A percentile compares a stretch with the other conserved stretches of the same genome.
Conservation (phyloP, 2,797 vertebrate species). For the Pogoniulus pusillus region DNA sequence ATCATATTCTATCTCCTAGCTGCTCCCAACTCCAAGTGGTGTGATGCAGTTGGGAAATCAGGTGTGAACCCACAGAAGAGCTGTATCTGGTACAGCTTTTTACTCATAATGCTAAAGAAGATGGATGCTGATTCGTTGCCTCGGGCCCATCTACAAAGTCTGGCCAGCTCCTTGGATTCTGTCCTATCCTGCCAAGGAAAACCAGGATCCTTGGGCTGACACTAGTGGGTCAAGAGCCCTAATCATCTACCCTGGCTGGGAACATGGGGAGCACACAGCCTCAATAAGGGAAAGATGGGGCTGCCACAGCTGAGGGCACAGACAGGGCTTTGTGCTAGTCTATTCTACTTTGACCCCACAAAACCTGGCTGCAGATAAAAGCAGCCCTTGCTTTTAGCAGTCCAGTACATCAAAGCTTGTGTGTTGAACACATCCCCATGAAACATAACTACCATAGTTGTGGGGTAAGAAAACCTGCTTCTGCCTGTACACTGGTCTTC, state of each 20-base stretch:
- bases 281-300: neutral
- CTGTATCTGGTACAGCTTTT: neutral
- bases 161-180: neutral
- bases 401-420: neutral
- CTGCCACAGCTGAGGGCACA: accelerated
- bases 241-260: accelerated
- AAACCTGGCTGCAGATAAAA: neutral
- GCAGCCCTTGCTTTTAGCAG: neutral
- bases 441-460: neutral
- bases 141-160: neutral
- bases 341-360: neutral
- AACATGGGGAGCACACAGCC: neutral
- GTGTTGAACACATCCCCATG: neutral
- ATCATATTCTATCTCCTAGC: neutral
- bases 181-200: accelerated
- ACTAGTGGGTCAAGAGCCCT: accelerated
- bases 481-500: neutral
- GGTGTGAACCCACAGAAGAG: neutral
- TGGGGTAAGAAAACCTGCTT: neutral
- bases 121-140: neutral
- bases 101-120: neutral
- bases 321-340: neutral
- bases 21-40: neutral
- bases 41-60: neutral
- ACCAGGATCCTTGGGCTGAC: accelerated